phyloP scores from a whole-genome alignment of 2,888 invertebrate species.

The Aplocera efformata region DNA sequence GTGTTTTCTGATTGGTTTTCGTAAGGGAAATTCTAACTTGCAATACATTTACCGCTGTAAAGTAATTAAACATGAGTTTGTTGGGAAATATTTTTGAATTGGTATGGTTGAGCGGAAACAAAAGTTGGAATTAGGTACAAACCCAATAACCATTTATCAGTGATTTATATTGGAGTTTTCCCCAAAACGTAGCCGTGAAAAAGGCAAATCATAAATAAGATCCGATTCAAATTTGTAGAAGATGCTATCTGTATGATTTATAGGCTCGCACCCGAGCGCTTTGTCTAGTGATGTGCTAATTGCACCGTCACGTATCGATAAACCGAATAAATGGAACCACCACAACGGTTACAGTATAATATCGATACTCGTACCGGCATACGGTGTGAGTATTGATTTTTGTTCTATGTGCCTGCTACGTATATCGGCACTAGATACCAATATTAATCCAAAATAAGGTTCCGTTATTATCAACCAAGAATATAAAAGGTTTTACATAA shows the following conservation, averaged over 20 bases:
- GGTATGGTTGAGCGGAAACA: conserved; percentile 45
- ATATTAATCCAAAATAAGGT: too few species aligned
- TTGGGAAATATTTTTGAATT: conserved; percentile 34
- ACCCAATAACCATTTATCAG: conserved; percentile 71
- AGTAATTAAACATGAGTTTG: conserved; percentile 26
- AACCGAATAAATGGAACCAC: conserved; percentile 37
- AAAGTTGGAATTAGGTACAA: conserved; percentile 62
- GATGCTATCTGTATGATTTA: conserved; percentile 80
- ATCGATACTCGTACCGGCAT: conserved; percentile 19
- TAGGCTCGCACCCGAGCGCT: conserved; percentile 76
- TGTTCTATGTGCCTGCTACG: too few species aligned
- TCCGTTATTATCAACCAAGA: too few species aligned
- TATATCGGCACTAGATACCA: too few species aligned
- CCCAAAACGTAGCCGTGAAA: conserved; percentile 78
- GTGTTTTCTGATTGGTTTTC: conserved; percentile 38
- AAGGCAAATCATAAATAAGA: conserved; percentile 81
- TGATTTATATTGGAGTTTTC: conserved; percentile 76
- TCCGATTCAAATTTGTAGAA: conserved; percentile 82
- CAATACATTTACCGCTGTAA: conserved; percentile 25
- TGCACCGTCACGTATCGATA: conserved; percentile 63
- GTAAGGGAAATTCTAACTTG: not conserved
- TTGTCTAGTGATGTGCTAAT: conserved; percentile 77
- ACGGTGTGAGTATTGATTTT: not conserved
- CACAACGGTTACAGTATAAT: conserved; percentile 32
- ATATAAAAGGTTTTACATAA: too few species aligned